phyloP scores from a whole-genome alignment of 2,888 invertebrate genomes.

The Drosophila multiciliata region DNA sequence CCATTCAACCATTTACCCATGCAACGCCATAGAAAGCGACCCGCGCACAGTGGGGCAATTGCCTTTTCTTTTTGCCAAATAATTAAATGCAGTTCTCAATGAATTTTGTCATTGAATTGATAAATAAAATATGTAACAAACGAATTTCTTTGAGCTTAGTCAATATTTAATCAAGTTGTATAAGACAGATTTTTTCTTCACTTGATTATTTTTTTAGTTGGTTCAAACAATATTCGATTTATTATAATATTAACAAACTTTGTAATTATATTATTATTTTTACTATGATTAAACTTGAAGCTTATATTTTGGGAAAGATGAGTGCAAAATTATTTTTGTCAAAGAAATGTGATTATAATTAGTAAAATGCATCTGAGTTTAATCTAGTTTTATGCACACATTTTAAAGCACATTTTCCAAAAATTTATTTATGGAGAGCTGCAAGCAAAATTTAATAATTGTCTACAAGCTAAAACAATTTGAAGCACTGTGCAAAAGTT shows the following conservation, averaged over 20 bases:
- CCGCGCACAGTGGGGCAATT: conserved; percentile 28
- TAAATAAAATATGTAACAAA: neutral
- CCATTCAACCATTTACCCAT: conserved; percentile 57
- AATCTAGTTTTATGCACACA: neutral
- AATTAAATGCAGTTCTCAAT: neutral
- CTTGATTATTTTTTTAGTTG: neutral
- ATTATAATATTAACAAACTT: neutral
- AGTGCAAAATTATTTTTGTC: neutral
- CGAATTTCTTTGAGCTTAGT: neutral
- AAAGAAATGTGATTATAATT: neutral
- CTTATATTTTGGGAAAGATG: neutral
- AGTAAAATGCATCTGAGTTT: neutral
- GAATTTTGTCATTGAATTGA: neutral
- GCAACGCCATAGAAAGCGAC: conserved; percentile 51
- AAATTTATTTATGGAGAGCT: neutral
- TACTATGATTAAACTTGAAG: neutral
- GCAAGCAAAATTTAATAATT: neutral
- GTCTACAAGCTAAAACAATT: neutral
- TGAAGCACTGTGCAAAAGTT: conserved; percentile 34
- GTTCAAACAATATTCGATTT: neutral
- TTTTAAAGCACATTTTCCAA: neutral
- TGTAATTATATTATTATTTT: neutral
- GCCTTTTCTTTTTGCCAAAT: neutral
- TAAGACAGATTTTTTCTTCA: neutral
- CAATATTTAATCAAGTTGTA: neutral